Conservation (phyloP, 2,888 invertebrate species). For the Listrodromus nycthemerus region DNA sequence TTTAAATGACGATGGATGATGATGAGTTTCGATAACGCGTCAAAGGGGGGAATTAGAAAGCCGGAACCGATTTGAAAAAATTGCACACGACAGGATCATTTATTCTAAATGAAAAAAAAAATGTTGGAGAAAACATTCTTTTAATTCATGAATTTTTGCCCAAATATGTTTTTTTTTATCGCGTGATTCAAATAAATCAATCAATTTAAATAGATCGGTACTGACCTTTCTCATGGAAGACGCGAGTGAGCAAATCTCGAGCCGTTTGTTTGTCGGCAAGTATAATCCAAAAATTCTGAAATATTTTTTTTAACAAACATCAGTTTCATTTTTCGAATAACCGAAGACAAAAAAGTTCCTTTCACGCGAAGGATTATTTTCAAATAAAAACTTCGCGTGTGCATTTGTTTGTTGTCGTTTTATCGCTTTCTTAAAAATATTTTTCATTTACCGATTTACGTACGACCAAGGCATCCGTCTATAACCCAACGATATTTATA, state of each 20-base stretch:
- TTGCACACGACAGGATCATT: too few species aligned
- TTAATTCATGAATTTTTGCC: too few species aligned
- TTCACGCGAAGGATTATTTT: background rate
- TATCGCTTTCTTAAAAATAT: background rate
- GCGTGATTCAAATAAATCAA: too few species aligned
- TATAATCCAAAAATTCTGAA: background rate
- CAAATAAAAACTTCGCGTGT: background rate
- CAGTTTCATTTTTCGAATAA: background rate
- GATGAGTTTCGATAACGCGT: too few species aligned
- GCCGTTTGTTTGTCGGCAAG: background rate
- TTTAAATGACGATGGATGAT: too few species aligned
- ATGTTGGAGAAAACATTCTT: too few species aligned
- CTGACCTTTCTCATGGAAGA: background rate
- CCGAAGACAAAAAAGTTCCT: background rate
- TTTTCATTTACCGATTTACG: slow-evolving; percentile 8
- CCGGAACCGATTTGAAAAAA: too few species aligned
- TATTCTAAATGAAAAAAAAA: too few species aligned
- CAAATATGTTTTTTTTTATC: too few species aligned
- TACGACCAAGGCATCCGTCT: slow-evolving; percentile 45
- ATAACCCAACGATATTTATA: slow-evolving; percentile 49
- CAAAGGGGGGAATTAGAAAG: too few species aligned
- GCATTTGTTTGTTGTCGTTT: background rate
- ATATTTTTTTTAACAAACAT: too few species aligned
- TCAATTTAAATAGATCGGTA: too few species aligned
- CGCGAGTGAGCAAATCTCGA: background rate